phyloP scores from a whole-genome alignment of 2,888 invertebrate species.

The Sphaeridia pumilis region DNA sequence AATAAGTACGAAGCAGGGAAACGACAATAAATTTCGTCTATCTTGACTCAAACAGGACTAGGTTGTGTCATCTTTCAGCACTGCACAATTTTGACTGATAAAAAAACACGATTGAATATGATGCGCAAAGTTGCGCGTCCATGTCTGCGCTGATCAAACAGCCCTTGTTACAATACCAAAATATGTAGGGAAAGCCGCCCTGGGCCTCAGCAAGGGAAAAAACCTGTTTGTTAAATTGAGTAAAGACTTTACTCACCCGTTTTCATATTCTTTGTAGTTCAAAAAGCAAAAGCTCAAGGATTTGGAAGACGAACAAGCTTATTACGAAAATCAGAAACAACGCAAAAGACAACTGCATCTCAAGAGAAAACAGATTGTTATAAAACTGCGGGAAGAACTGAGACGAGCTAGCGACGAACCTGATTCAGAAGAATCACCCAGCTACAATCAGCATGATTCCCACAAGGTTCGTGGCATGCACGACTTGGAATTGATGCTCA shows the following conservation, averaged over 20 bases:
- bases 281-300: slow-evolving; percentile 15
- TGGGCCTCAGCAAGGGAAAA: not conserved
- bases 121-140: too few relatives aligned
- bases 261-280: slow-evolving; percentile 2
- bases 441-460: slow-evolving; percentile 1
- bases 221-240: not conserved
- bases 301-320: slow-evolving; percentile 11
- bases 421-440: too few relatives aligned
- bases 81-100: too few relatives aligned
- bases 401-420: slow-evolving; percentile 4
- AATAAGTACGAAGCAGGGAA: too few relatives aligned
- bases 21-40: too few relatives aligned
- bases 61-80: too few relatives aligned
- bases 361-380: slow-evolving; percentile 8
- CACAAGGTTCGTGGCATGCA: not conserved
- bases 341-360: slow-evolving; percentile 6
- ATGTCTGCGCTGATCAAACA: too few relatives aligned
- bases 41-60: too few relatives aligned
- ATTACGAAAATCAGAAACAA: slow-evolving; percentile 5
- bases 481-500: not conserved
- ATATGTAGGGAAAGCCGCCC: not conserved
- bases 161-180: too few relatives aligned
- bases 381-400: slow-evolving; percentile 6
- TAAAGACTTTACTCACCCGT: not conserved
- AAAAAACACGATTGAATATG: too few relatives aligned